Conservation (phyloP, 2,888 invertebrate species). For the Pollenia griseotomentosa region DNA sequence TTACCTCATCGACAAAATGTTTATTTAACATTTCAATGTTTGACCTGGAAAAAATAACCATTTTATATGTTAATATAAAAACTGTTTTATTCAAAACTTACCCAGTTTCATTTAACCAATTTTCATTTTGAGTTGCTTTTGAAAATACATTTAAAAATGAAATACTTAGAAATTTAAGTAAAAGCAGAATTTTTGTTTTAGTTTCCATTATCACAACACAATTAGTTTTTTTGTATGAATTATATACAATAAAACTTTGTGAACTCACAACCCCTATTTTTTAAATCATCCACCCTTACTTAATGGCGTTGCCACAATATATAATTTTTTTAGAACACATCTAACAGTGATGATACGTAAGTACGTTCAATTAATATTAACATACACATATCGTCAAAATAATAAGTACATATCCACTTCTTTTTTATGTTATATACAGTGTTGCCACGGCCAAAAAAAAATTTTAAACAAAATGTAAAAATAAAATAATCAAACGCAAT, state of each 20-base stretch:
- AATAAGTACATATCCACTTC: too few species aligned
- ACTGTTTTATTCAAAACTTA: conserved; percentile 34
- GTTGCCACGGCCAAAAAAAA: too few species aligned
- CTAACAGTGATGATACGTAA: too few species aligned
- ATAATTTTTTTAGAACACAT: not conserved
- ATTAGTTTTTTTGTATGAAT: conserved; percentile 23
- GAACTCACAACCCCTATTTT: conserved; percentile 31
- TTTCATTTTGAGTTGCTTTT: conserved; percentile 21
- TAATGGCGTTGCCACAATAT: conserved; percentile 24
- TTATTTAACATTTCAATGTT: conserved; percentile 33
- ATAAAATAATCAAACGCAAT: too few species aligned
- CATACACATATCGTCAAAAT: too few species aligned
- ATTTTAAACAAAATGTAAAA: too few species aligned
- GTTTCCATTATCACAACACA: conserved; percentile 55
- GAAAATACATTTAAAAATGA: conserved; percentile 24
- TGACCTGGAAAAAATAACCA: conserved; percentile 30
- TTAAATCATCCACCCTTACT: conserved; percentile 36
- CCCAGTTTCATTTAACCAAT: conserved; percentile 34
- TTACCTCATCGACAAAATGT: conserved; percentile 53
- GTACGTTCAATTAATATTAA: too few species aligned
- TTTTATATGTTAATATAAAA: conserved; percentile 12
- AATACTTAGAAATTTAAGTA: conserved; percentile 40
- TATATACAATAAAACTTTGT: conserved; percentile 14
- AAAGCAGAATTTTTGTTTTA: conserved; percentile 30
- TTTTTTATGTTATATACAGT: too few species aligned